phyloP scores from a whole-genome alignment of 1,140 invertebrate genomes.

The Drosophila nikananu region DNA sequence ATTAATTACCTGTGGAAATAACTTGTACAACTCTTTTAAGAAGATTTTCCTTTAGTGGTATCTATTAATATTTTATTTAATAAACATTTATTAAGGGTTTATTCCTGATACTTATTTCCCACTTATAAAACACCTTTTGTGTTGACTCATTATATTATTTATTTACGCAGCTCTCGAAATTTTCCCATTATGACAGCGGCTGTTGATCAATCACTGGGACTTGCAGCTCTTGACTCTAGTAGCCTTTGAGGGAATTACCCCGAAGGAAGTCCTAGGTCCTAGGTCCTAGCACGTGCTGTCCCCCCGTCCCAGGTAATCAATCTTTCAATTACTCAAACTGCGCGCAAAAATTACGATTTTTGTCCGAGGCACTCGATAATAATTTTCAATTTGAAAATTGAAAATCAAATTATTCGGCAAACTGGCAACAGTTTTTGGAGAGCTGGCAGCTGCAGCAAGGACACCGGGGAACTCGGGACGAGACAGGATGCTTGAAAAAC shows the following conservation, averaged over 20 bases:
- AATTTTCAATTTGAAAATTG: slow-evolving; percentile 52
- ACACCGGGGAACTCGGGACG: slow-evolving; percentile 12
- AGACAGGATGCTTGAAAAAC: slow-evolving; percentile 80
- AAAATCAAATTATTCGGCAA: slow-evolving; percentile 64
- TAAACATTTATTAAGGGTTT: not conserved
- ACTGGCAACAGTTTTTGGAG: slow-evolving; percentile 52
- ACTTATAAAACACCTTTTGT: not conserved
- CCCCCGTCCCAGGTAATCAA: slow-evolving; percentile 48
- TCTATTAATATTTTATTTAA: not conserved
- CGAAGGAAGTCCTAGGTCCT: slow-evolving; percentile 5
- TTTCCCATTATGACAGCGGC: not conserved
- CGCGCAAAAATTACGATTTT: slow-evolving; percentile 34
- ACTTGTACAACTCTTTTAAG: not conserved
- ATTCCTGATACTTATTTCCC: not conserved
- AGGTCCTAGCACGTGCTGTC: slow-evolving; percentile 38
- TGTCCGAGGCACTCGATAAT: slow-evolving; percentile 31
- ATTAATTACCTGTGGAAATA: not conserved
- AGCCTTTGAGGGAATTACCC: slow-evolving; percentile 5
- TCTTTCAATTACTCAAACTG: slow-evolving; percentile 56
- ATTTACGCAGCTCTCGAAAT: not conserved
- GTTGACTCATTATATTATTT: not conserved
- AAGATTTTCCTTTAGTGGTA: not conserved
- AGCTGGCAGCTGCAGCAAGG: slow-evolving; percentile 53
- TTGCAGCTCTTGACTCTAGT: slow-evolving; percentile 10
- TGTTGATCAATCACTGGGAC: slow-evolving; percentile 27